phyloP scores from a whole-genome alignment of 64 coral and sea anemone species.

The Stichodactyla helianthus region DNA sequence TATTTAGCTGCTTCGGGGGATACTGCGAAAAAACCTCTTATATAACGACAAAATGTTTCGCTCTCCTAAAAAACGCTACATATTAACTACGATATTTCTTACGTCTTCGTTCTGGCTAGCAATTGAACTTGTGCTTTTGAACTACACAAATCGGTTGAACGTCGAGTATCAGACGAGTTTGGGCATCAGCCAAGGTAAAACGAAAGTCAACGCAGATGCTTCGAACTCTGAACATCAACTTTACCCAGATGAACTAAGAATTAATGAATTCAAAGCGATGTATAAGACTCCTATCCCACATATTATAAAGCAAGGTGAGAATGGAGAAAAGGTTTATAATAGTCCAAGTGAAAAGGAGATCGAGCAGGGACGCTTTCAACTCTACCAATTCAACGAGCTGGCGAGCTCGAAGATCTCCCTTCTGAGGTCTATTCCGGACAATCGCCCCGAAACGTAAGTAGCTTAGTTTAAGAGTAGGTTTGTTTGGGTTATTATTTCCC shows the following conservation, averaged over 20 bases:
- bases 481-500: conserved; percentile 5
- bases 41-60: conserved; percentile 33
- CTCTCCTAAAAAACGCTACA: conserved; percentile 63
- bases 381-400: conserved; percentile 89
- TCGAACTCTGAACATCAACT: neutral
- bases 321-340: conserved; percentile 57
- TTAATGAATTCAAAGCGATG: conserved; percentile 58
- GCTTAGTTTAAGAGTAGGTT: neutral
- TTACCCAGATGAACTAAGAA: conserved; percentile 7
- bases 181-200: conserved; percentile 12
- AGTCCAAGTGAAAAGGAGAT: conserved; percentile 30
- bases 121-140: conserved; percentile 58
- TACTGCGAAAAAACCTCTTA: neutral
- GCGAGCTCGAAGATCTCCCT: conserved; percentile 87
- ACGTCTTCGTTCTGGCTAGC: conserved; percentile 81
- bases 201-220: neutral
- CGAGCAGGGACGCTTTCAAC: conserved; percentile 61
- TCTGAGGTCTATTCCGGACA: conserved; percentile 82
- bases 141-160: conserved; percentile 65
- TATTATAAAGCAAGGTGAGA: conserved; percentile 45
- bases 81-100: conserved; percentile 69
- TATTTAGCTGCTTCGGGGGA: neutral
- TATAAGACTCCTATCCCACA: conserved; percentile 50
- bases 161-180: conserved; percentile 31
- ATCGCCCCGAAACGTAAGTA: conserved; percentile 76